Conservation (phyloP, 2,113 vertebrate species). For the Lycocorax pyrrhopterus region DNA sequence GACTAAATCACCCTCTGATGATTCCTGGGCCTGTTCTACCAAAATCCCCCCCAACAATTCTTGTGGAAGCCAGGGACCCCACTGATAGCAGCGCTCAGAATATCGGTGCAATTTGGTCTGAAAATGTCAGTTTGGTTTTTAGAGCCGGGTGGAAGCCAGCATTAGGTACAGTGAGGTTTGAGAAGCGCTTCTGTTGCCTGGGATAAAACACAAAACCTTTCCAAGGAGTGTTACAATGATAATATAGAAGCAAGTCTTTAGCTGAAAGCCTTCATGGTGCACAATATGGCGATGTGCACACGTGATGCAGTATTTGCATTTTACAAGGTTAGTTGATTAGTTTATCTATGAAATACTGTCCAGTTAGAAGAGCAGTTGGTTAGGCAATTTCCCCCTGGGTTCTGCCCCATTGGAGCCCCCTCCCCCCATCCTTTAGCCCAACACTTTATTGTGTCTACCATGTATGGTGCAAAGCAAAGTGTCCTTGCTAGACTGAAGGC, state of each 20-base stretch:
- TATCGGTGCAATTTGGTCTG: neutral
- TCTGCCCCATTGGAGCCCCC: neutral
- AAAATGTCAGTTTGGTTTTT: neutral
- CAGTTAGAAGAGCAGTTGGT: neutral
- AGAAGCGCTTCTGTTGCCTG: neutral
- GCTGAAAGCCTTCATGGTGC: neutral
- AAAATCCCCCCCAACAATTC: neutral
- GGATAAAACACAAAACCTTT: neutral
- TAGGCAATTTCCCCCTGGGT: neutral
- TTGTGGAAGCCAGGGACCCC: neutral
- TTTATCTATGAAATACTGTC: neutral
- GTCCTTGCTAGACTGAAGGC: neutral
- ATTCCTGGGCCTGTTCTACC: neutral
- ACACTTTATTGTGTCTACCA: accelerated
- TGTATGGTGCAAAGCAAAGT: neutral
- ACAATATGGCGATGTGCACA: too few species aligned
- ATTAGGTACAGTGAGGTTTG: neutral
- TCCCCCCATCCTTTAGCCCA: neutral
- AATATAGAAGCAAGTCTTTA: neutral
- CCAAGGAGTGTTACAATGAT: neutral
- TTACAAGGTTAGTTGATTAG: neutral
- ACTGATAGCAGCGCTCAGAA: neutral
- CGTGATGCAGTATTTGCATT: neutral
- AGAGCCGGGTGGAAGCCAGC: neutral
- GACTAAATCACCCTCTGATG: neutral